A percentile compares a stretch with the other conserved stretches of the same genome.
Conservation (phyloP, 2,113 vertebrate genomes). For the Thamnophis sirtalis region DNA sequence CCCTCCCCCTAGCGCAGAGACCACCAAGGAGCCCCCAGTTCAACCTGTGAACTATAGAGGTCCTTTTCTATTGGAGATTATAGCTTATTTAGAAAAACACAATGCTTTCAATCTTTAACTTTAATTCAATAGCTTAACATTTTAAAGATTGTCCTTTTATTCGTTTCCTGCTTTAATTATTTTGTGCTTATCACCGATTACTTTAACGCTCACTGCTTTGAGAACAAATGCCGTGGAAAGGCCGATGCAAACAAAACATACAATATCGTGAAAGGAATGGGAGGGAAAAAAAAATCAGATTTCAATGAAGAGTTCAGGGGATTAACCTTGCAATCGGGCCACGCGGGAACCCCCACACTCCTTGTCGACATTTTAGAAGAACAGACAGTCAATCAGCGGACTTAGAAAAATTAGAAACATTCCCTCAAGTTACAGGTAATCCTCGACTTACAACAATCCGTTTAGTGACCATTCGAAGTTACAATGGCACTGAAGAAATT, state of each 20-base stretch:
- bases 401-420: slow-evolving; percentile 23
- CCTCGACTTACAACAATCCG: background rate
- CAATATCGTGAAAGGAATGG: background rate
- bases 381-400: background rate
- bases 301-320: background rate
- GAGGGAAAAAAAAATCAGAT: background rate
- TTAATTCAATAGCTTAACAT: background rate
- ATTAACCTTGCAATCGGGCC: background rate
- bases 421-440: slow-evolving; percentile 25
- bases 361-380: background rate
- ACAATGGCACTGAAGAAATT: background rate
- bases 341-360: background rate
- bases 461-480: background rate
- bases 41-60: background rate
- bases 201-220: background rate
- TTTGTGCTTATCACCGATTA: background rate
- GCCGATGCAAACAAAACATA: background rate
- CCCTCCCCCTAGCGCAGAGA: too few species aligned
- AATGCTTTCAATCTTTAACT: background rate
- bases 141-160: background rate
- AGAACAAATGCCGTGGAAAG: background rate
- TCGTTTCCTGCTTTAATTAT: background rate
- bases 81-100: background rate
- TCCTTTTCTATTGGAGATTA: background rate
- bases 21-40: background rate